Conservation (phyloP, 2,113 vertebrate genomes). For the Cyprinodon variegatus region DNA sequence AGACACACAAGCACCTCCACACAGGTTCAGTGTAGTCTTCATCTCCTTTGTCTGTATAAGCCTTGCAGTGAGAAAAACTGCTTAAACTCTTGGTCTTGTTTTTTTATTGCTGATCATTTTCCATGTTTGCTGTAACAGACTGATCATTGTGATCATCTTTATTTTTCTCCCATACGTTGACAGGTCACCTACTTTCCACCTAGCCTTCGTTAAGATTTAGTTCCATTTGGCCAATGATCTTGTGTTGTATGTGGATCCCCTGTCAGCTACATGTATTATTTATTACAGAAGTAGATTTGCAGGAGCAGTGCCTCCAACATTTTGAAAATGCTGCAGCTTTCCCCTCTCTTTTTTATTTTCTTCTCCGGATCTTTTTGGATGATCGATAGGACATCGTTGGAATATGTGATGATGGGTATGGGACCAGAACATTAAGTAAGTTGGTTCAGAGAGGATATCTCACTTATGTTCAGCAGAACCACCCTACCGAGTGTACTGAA, state of each 20-base stretch:
- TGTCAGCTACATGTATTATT: constrained; percentile 42
- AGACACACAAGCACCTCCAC: constrained; percentile 74
- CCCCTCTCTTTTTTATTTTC: constrained; percentile 82
- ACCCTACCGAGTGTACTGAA: no score
- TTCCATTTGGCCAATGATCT: neutral
- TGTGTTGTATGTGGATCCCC: constrained; percentile 25
- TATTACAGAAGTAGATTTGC: constrained; percentile 44
- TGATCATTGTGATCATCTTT: constrained; percentile 8
- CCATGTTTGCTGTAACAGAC: constrained; percentile 10
- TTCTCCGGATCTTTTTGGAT: constrained; percentile 89
- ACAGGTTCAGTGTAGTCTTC: constrained; percentile 61
- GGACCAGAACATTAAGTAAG: constrained; percentile 99
- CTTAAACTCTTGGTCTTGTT: neutral
- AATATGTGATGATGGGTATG: constrained; percentile 99
- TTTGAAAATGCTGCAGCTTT: constrained; percentile 91
- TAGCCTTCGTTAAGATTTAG: neutral
- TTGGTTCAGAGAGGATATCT: constrained; percentile 87
- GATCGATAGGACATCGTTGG: constrained; percentile 96
- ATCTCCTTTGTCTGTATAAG: constrained; percentile 4
- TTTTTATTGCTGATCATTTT: constrained; percentile 14
- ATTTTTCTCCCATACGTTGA: neutral
- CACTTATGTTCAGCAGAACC: neutral
- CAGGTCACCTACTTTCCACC: constrained; percentile 27
- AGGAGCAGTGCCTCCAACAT: constrained; percentile 85
- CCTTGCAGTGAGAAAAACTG: constrained; percentile 40